Evolutionary conservation across 2,797 vertebrate genomes (phyloP), one percentile per base, ranked within the genome.

Genomic region (Gobionotothen gibberifrons): DNA sequence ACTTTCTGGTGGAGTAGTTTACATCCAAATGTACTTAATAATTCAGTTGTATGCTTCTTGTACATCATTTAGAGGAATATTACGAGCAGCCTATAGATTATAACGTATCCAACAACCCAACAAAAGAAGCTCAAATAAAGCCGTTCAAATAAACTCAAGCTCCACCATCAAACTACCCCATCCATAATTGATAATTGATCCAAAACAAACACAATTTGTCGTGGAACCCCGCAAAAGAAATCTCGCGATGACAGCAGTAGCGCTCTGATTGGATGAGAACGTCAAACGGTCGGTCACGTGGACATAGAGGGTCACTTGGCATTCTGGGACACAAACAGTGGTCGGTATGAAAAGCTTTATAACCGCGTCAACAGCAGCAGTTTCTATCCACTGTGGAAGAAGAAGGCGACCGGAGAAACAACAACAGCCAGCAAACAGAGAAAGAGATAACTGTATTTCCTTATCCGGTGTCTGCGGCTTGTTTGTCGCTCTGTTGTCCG

Each of bases 271-370:
- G 88, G 93, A 2, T 2, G 14, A 49, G 26, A 58, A 2, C 7
- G 1, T 22, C 9, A 4, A 53, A n/a, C 6, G 5, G 26, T 0
- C 0, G 32, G 64, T 92, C 90, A 91, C 87, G 76, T 91, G 92
- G 26, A 3, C 10, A 36, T 2, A 16, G 68, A 16, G 55, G 57
- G 46, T 80, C 88, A 92, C 89, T 93, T 90, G 90, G 94, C 89
- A 94, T 93, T 93, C 88, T 95, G 95, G 94, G 93, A 95, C 92
- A 94, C 90, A 95, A 96, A 95, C 94, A 94, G 85, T 88, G 82
- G 68, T 81, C 48, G 58, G 85, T 74, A 76, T 86, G 87, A 87
- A 86, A 58, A 85, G 83, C 82, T 65, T 59, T 29, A 69, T 36
- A 36, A 36, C 78, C 53, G 72, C 82, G 74, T 76, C 87, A 84